Percentiles rank a stretch among this genome's conserved stretches.
Conservation (phyloP, 2,113 vertebrate genomes). For the Sinosuthora webbiana region DNA sequence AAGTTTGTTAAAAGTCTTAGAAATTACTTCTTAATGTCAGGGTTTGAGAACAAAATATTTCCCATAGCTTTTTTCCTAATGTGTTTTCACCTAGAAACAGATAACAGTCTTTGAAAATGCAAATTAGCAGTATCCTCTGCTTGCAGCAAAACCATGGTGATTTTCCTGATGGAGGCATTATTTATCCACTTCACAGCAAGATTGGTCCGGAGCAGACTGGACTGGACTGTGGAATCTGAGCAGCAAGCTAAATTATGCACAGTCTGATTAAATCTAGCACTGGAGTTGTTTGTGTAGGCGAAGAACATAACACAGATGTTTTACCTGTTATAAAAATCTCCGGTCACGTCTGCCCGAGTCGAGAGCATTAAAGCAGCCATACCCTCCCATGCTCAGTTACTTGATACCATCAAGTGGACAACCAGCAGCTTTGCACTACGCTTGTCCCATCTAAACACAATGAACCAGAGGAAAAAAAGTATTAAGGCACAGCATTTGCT, state of each 20-base stretch:
- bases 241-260: neutral
- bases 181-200: neutral
- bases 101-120: neutral
- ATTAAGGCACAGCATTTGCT: neutral
- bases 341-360: rapidly evolving
- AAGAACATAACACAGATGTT: neutral
- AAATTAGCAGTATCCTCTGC: neutral
- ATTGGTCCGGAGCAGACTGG: neutral
- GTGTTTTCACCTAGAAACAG: neutral
- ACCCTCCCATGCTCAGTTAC: neutral
- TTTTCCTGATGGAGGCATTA: neutral
- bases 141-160: neutral
- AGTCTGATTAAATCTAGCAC: neutral
- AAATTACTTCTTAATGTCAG: neutral
- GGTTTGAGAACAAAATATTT: neutral
- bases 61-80: neutral
- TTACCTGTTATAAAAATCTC: neutral
- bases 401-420: conserved; percentile 61
- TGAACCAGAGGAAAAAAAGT: neutral
- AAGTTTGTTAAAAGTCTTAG: neutral
- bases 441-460: neutral
- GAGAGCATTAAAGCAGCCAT: neutral
- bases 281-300: neutral
- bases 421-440: neutral
- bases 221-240: neutral